Evolutionary conservation across 2,888 invertebrate species (phyloP).

Genomic region (Nesidiocoris tenuis): DNA sequence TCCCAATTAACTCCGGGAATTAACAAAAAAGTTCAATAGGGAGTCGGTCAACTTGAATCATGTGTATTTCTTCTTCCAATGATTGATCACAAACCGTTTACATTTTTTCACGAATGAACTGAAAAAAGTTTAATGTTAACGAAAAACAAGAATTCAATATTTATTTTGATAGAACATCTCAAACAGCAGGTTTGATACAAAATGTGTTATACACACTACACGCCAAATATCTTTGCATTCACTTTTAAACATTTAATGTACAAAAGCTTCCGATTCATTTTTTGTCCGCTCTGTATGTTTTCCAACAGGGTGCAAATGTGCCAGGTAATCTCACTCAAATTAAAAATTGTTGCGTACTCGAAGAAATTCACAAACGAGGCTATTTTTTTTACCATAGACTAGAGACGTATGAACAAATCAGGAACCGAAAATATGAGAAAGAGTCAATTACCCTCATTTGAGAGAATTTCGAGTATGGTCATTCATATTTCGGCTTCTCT

Average conservation of each 20-base stretch:
- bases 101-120: slow-evolving; percentile 14
- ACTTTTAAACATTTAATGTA: background rate
- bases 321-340: background rate
- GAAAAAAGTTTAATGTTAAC: background rate
- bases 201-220: slow-evolving; percentile 15
- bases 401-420: no score
- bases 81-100: slow-evolving; percentile 40
- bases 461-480: no score
- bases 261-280: background rate
- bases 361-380: no score
- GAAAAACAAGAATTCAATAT: slow-evolving; percentile 1
- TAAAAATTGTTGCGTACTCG: no score
- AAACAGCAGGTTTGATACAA: background rate
- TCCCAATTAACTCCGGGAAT: no score
- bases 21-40: no score
- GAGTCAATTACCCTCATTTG: no score
- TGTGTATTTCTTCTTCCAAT: slow-evolving; percentile 10
- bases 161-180: background rate
- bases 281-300: background rate
- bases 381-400: no score
- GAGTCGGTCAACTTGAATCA: background rate
- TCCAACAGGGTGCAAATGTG: background rate
- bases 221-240: background rate
- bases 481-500: no score
- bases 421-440: no score